A percentile compares a stretch with the other conserved stretches of the same genome.
These are phyloP conservation scores for Onychorhynchus coronatus DNA, from an alignment of 2,113 vertebrate species.

Conservation along the genomic window DNA sequence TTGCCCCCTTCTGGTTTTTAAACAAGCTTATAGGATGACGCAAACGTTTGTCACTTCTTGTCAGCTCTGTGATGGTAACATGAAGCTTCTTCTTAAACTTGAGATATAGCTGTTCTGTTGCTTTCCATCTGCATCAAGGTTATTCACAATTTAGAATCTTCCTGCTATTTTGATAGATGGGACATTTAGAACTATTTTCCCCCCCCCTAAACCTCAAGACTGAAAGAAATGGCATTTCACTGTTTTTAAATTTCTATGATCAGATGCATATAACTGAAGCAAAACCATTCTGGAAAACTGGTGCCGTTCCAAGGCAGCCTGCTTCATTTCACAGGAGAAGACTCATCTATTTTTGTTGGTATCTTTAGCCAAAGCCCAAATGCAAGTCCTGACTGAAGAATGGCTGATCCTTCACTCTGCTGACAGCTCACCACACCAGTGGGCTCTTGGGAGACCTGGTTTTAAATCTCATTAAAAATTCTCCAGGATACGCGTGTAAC, in stretches of 20 bases:
- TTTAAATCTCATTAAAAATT: not conserved
- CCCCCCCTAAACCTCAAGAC: not conserved
- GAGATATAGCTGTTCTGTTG: not conserved
- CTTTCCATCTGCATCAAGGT: constrained; percentile 25
- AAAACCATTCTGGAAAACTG: not conserved
- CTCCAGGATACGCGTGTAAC: not conserved
- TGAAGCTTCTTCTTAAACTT: not conserved
- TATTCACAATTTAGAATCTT: constrained; percentile 31
- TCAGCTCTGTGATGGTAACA: constrained; percentile 19
- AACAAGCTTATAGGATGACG: constrained; percentile 10
- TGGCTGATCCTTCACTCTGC: not conserved
- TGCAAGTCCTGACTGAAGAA: not conserved
- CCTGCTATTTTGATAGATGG: constrained; percentile 8
- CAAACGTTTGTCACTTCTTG: constrained; percentile 57
- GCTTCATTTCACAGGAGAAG: not conserved
- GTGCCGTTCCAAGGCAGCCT: not conserved
- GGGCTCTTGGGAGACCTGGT: not conserved
- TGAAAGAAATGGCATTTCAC: constrained; percentile 5
- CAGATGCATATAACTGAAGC: not conserved
- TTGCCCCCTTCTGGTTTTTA: constrained; percentile 32
- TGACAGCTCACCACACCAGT: not conserved
- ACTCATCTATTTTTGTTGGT: not conserved
- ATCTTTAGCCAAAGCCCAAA: not conserved
- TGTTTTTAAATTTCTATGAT: not conserved
- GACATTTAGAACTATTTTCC: not conserved